These are phyloP conservation scores for Lasiurus borealis DNA, from an alignment of 2,113 vertebrate genomes.

Conservation along the genomic window DNA sequence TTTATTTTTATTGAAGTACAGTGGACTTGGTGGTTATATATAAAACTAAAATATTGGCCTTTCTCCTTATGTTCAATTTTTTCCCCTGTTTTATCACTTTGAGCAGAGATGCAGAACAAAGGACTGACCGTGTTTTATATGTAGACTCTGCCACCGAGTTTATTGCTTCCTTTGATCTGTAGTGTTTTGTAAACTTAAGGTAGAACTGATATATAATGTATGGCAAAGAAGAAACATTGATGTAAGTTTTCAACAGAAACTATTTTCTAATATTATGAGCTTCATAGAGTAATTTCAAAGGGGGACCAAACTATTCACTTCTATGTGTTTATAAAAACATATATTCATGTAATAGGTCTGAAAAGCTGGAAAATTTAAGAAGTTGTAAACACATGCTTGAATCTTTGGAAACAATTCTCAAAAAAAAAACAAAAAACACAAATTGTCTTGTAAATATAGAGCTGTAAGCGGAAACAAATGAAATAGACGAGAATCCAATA, in stretches of 20 bases:
- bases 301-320: not conserved
- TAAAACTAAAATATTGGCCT: not conserved
- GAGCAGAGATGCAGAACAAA: not conserved
- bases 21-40: not conserved
- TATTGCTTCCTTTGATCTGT: not conserved
- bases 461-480: not conserved
- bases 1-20: not conserved
- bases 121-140: not conserved
- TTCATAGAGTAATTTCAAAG: conserved; percentile 10
- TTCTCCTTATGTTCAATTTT: not conserved
- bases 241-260: not conserved
- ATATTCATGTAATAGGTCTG: not conserved
- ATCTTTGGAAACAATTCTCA: conserved; percentile 36
- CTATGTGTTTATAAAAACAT: conserved; percentile 4
- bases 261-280: not conserved
- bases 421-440: too few species aligned
- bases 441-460: not conserved
- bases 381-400: not conserved
- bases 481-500: not conserved
- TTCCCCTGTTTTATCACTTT: not conserved
- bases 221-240: not conserved
- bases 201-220: not conserved
- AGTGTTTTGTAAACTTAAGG: conserved; percentile 18
- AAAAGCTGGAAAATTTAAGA: not conserved
- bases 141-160: not conserved